Evolutionary conservation across 1,140 invertebrate species (phyloP).

Genomic region (Calycopis cecrops): DNA sequence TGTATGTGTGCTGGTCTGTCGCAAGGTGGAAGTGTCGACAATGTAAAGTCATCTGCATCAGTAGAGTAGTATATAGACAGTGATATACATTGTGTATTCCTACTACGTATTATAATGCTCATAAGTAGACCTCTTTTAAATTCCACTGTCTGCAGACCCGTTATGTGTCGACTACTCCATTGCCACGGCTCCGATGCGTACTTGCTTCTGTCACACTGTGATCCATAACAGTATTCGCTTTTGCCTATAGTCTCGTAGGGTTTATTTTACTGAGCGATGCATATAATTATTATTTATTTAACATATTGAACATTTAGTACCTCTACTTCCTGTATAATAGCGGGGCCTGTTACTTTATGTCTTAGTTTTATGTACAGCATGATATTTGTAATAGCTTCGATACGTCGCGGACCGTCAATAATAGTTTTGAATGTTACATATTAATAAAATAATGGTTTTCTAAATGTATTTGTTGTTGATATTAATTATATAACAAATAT

Average conservation of each 20-base stretch:
- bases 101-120: too few relatives aligned
- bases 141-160: too few relatives aligned
- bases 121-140: too few relatives aligned
- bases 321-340: neutral
- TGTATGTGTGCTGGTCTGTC: neutral
- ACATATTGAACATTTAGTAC: neutral
- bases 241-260: conserved; percentile 5
- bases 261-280: conserved; percentile 6
- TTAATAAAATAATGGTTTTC: conserved; percentile 1
- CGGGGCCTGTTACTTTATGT: neutral
- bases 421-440: neutral
- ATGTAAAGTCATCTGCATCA: neutral
- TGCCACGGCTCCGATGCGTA: conserved; percentile 14
- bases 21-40: neutral
- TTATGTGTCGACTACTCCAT: too few relatives aligned
- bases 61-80: too few relatives aligned
- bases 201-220: conserved; percentile 30
- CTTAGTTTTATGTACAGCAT: conserved; percentile 7
- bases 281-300: conserved; percentile 3
- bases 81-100: too few relatives aligned
- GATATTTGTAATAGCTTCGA: conserved; percentile 2
- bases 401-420: neutral
- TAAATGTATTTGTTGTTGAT: neutral
- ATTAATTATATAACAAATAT: neutral
- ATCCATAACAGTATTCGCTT: conserved; percentile 2